These are phyloP conservation scores for Pterobdella sp. DNA, from an alignment of 2,888 invertebrate species.

Conservation along the genomic window DNA sequence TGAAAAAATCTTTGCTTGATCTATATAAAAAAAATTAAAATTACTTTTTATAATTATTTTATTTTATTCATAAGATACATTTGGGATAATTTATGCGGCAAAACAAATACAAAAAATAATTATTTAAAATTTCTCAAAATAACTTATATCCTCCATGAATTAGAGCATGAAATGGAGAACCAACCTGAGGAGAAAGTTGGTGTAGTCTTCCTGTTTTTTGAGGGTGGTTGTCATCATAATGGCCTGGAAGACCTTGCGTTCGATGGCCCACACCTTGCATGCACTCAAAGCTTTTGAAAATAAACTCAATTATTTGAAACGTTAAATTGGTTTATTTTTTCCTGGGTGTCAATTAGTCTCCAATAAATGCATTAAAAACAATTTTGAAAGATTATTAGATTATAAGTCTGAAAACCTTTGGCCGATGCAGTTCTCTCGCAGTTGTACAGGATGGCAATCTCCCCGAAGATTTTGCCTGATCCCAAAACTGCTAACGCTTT, in stretches of 20 bases:
- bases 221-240: conserved; percentile 98
- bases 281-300: conserved; percentile 61
- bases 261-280: conserved; percentile 93
- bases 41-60: too few species aligned
- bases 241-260: conserved; percentile 93
- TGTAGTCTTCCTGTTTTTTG: conserved; percentile 83
- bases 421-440: conserved; percentile 97
- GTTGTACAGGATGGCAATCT: conserved; percentile 95
- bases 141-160: too few species aligned
- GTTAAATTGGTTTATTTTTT: background rate
- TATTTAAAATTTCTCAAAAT: too few species aligned
- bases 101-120: too few species aligned
- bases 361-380: background rate
- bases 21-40: too few species aligned
- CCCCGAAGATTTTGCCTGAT: conserved; percentile 92
- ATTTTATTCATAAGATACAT: too few species aligned
- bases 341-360: background rate
- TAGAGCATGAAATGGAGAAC: too few species aligned
- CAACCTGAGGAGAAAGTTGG: conserved; percentile 95
- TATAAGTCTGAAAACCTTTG: conserved; percentile 48
- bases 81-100: too few species aligned
- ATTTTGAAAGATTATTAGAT: background rate
- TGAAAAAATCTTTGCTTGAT: too few species aligned
- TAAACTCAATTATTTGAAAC: background rate
- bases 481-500: conserved; percentile 88